These are phyloP conservation scores for Phrynocephalus guinanensis DNA, from an alignment of 2,797 vertebrate genomes.

Conservation along the genomic window DNA sequence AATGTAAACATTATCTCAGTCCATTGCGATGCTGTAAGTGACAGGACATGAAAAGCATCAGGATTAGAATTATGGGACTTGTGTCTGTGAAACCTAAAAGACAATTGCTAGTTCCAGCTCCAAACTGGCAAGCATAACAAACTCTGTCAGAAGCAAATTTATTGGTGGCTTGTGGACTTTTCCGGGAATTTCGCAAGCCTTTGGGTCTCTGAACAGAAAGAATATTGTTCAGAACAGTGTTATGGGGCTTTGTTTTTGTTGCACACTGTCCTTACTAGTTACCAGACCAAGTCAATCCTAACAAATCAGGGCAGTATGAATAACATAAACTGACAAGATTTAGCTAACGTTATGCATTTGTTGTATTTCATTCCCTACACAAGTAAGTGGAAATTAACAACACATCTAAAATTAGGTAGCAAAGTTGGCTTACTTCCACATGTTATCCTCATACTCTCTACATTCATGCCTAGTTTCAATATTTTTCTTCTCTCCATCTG, in stretches of 20 bases:
- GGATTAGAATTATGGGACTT: slow-evolving; percentile 23
- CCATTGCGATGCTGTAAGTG: slow-evolving; percentile 23
- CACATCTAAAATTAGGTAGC: neutral
- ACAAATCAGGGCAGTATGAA: neutral
- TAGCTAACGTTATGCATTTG: slow-evolving; percentile 3
- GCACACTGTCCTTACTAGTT: neutral
- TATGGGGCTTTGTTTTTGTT: slow-evolving; percentile 8
- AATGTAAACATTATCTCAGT: slow-evolving; percentile 38
- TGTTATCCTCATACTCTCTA: too few species aligned
- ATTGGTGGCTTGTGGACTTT: slow-evolving; percentile 6
- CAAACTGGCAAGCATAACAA: slow-evolving; percentile 16
- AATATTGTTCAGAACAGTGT: slow-evolving; percentile 11
- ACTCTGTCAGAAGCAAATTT: slow-evolving; percentile 13
- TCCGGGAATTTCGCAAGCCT: neutral
- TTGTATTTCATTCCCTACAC: neutral
- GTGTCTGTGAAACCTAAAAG: slow-evolving; percentile 24
- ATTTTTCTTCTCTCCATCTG: neutral
- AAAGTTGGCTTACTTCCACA: neutral
- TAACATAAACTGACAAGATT: neutral
- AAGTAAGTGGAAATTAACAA: slow-evolving; percentile 1
- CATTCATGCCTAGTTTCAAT: neutral
- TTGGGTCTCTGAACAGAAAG: slow-evolving; percentile 13
- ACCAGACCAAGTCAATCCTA: neutral
- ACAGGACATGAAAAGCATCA: slow-evolving; percentile 13
- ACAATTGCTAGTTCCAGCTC: neutral